A percentile compares a stretch with the other conserved stretches of the same genome.
Evolutionary conservation across 2,797 vertebrate genomes (phyloP).

Genomic region (Lithobates pipiens): DNA sequence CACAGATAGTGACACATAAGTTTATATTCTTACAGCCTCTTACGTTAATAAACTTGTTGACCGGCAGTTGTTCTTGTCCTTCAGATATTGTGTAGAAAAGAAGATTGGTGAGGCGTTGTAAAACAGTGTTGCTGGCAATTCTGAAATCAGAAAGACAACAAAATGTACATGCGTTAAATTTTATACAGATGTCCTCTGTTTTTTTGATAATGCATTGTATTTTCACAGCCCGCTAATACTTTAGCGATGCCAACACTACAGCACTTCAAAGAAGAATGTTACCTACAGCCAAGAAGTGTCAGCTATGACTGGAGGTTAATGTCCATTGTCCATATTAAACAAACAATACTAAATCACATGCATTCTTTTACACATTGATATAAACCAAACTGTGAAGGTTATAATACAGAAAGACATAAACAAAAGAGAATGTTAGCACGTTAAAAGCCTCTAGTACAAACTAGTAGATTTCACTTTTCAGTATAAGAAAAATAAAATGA

Average conservation of each 20-base stretch:
- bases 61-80: conserved; percentile 82
- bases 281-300: not conserved
- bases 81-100: conserved; percentile 89
- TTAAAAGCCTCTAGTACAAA: no score
- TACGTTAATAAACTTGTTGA: conserved; percentile 84
- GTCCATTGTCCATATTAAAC: conserved; percentile 31
- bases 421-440: no score
- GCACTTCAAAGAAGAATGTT: conserved; percentile 5
- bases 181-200: not conserved
- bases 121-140: conserved; percentile 64
- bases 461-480: no score
- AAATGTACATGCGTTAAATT: not conserved
- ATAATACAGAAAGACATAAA: not conserved
- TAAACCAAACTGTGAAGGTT: not conserved
- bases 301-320: conserved; percentile 19
- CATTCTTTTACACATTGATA: conserved; percentile 1
- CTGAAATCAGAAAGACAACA: conserved; percentile 27
- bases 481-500: no score
- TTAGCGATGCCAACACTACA: not conserved
- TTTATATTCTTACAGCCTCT: conserved; percentile 63
- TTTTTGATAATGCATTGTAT: not conserved
- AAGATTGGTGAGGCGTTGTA: conserved; percentile 82
- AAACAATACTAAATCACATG: conserved; percentile 1
- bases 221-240: not conserved
- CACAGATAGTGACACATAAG: no score